These are phyloP conservation scores for Tipula lateralis DNA, from an alignment of 2,888 invertebrate species.

Conservation along the genomic window DNA sequence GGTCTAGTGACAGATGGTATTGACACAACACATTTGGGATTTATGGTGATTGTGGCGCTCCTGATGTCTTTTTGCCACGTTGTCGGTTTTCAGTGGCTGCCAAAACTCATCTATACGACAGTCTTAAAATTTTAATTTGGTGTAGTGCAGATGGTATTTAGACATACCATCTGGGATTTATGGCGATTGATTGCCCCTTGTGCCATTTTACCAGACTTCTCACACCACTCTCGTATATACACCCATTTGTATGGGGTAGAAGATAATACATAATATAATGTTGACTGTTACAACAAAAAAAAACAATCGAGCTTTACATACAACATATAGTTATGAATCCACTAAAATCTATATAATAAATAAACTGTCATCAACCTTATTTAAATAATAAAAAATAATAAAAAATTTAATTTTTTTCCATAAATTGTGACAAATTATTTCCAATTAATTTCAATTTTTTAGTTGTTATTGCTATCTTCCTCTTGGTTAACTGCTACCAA, in stretches of 20 bases:
- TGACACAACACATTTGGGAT: too few species aligned
- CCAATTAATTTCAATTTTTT: not conserved
- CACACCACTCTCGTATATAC: not conserved
- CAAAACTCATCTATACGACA: too few species aligned
- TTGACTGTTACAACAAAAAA: not conserved
- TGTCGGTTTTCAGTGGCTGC: too few species aligned
- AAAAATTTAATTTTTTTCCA: not conserved
- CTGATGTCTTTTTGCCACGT: too few species aligned
- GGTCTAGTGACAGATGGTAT: too few species aligned
- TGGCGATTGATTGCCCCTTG: too few species aligned
- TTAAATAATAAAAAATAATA: too few species aligned
- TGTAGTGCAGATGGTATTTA: too few species aligned
- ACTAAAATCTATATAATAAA: not conserved
- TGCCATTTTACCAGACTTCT: not conserved
- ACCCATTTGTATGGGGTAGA: not conserved
- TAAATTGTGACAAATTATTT: slow-evolving; percentile 13
- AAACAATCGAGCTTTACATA: not conserved
- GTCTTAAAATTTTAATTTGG: too few species aligned
- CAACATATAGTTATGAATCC: too few species aligned
- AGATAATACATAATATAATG: not conserved
- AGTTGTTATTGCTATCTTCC: not conserved
- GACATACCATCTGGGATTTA: too few species aligned
- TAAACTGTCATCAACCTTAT: slow-evolving; percentile 3
- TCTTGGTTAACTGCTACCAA: not conserved
- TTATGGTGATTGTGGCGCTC: too few species aligned